These are phyloP conservation scores for Steinernema hermaphroditum DNA, from an alignment of 2,888 invertebrate genomes.

Conservation along the genomic window DNA sequence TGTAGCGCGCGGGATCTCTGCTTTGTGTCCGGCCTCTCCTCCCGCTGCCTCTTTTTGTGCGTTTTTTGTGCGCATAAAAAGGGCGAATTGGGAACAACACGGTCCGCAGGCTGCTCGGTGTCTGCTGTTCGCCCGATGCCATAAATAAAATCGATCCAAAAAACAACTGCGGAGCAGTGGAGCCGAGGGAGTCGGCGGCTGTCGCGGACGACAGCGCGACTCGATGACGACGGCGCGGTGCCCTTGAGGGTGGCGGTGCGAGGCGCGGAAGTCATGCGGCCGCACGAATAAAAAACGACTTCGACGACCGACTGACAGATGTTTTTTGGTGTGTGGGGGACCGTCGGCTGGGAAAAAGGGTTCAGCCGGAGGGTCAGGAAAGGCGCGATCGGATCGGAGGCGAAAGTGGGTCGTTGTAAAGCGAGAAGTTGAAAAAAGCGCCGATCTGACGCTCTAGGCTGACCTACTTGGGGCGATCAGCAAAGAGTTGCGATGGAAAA, in stretches of 20 bases:
- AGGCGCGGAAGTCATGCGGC: conserved; percentile 29
- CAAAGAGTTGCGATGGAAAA: too few species aligned
- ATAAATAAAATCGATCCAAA: conserved; percentile 30
- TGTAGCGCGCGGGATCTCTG: not conserved
- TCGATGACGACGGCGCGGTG: conserved; percentile 10
- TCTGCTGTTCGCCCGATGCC: conserved; percentile 20
- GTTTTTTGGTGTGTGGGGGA: conserved; percentile 9
- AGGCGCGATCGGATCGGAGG: too few species aligned
- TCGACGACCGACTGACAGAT: conserved; percentile 13
- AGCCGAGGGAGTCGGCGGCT: conserved; percentile 28
- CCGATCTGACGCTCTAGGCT: too few species aligned
- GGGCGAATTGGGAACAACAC: conserved; percentile 29
- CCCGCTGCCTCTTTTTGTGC: conserved; percentile 2
- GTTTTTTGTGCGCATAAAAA: conserved; percentile 25
- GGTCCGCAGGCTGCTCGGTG: conserved; percentile 17
- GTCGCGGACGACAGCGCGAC: conserved; percentile 24
- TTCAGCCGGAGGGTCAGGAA: too few species aligned
- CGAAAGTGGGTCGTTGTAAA: too few species aligned
- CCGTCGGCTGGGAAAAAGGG: too few species aligned
- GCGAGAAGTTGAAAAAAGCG: too few species aligned
- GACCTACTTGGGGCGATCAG: too few species aligned
- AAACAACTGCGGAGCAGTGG: conserved; percentile 3
- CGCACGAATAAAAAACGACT: conserved; percentile 18
- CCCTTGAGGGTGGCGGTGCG: conserved; percentile 31
- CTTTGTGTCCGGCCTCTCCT: conserved; percentile 1